Base-by-base conservation (phyloP, 2,113 vertebrate genomes). In the Stegastes partitus region DNA sequence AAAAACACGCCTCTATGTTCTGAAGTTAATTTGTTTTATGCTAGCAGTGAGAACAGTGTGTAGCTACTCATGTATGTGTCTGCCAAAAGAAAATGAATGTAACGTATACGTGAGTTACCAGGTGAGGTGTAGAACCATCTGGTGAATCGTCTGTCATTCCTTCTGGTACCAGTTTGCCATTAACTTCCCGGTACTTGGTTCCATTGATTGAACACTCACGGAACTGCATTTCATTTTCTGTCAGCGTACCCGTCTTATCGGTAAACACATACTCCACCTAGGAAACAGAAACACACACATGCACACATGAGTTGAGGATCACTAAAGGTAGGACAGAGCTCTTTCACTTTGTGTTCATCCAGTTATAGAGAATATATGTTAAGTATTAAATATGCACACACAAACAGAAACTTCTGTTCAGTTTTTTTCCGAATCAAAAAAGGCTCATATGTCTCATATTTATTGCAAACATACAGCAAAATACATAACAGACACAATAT, bases 181-280 rank as follows among this genome's bases (percentile, higher is more conserved):
- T 98, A 71, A 98, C 94, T 93, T 99, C 97, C 85, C 97, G 96
- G 91, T 98, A 99, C 79, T 99, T 99, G 69, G 95, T 85, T 64
- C 98, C 98, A 68, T 97, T 97, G 86, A 99, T 96, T 53, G 97
- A 98, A 85, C 98, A 99, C 85, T 99, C 97, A 0, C 96, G 96
- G 93, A 99, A 99, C 21, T 97, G 96, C 98, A 99, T 99, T 91
- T 98, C 98, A 55, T 99, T 99, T 94, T 99, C 98, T n/a, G 98
- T 99, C 67, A 99, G 89, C 0, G 98, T 99, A 28, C 98, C 98
- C 0, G 98, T 99, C 92, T 99, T 99, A 92, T 99, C 98, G 57
- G 98, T 99, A 76, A 99, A 98, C 65, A 99, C 96, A 51, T 99
- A 99, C 64, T 99, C 97, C 80, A 99, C 97, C 98, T 99, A 89